These are phyloP conservation scores for Sciurus carolinensis DNA, from an alignment of 2,797 vertebrate genomes.

Conservation along the genomic window DNA sequence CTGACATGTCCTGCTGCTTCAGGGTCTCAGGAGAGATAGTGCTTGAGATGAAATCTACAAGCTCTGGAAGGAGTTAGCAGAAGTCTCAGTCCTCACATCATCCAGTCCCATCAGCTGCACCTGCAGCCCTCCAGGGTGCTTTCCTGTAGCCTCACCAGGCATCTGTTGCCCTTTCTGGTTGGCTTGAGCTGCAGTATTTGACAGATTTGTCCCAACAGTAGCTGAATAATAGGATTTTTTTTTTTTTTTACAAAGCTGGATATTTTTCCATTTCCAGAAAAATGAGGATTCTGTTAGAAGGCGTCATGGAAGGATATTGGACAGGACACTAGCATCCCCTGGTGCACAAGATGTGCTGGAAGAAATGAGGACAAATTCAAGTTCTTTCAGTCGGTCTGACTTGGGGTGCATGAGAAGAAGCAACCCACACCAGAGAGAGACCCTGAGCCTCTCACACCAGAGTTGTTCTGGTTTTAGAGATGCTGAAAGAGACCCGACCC, in stretches of 20 bases:
- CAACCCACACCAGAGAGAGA: too few species aligned
- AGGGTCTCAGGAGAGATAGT: neutral
- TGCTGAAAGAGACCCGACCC: too few species aligned
- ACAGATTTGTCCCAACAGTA: neutral
- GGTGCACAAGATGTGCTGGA: neutral
- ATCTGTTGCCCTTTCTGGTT: fast-evolving
- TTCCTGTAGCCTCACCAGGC: fast-evolving
- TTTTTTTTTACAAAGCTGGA: neutral
- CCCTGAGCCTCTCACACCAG: fast-evolving
- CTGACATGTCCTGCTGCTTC: neutral
- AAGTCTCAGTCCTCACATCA: neutral
- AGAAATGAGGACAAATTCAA: neutral
- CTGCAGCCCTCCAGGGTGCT: too few species aligned
- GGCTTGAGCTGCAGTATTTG: neutral
- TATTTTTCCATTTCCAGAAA: too few species aligned
- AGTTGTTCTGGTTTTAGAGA: neutral
- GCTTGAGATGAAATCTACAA: neutral
- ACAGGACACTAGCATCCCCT: neutral
- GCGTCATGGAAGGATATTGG: neutral
- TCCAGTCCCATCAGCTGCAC: neutral
- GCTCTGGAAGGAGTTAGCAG: neutral
- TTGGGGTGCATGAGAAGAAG: neutral
- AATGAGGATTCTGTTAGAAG: neutral
- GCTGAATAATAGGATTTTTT: neutral
- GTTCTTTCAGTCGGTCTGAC: neutral